phyloP scores from a whole-genome alignment of 2,113 vertebrate genomes.

The Sylvilagus bachmani region DNA sequence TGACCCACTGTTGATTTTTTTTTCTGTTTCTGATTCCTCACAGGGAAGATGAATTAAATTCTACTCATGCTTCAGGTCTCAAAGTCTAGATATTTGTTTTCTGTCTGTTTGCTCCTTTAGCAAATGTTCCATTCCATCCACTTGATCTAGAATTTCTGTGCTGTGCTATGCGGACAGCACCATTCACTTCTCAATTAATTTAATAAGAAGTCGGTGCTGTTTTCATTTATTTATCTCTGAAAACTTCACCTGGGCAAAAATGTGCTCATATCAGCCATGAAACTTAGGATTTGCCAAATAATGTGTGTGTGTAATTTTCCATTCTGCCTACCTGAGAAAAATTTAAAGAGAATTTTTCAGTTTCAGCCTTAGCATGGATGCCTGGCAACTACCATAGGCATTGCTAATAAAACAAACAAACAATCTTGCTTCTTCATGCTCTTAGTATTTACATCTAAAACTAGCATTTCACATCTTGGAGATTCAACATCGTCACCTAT shows the following conservation, averaged over 20 bases:
- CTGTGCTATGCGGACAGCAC: not conserved
- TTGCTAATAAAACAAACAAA: not conserved
- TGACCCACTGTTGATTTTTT: not conserved
- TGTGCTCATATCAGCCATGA: not conserved
- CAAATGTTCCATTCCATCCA: not conserved
- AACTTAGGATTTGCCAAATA: constrained; percentile 4
- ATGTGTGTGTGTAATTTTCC: constrained; percentile 28
- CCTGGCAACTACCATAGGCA: not conserved
- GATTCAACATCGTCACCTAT: not conserved
- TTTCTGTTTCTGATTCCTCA: constrained; percentile 24
- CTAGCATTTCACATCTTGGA: constrained; percentile 51
- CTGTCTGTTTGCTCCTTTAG: constrained; percentile 17
- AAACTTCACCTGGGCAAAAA: constrained; percentile 56
- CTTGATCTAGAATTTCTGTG: not conserved
- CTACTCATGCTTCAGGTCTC: not conserved
- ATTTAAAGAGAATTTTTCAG: constrained; percentile 54
- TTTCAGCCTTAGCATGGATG: not conserved
- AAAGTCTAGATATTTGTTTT: constrained; percentile 8
- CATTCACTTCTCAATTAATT: constrained; percentile 29
- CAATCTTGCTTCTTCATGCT: not conserved
- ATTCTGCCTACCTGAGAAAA: constrained; percentile 26
- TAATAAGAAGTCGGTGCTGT: constrained; percentile 44
- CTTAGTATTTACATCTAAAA: constrained; percentile 5
- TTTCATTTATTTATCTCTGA: constrained; percentile 66
- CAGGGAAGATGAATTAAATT: constrained; percentile 9